Percentiles rank a stretch among this genome's conserved stretches.
These are phyloP conservation scores for Graphium colonna DNA, from an alignment of 2,888 invertebrate genomes.

Conservation along the genomic window DNA sequence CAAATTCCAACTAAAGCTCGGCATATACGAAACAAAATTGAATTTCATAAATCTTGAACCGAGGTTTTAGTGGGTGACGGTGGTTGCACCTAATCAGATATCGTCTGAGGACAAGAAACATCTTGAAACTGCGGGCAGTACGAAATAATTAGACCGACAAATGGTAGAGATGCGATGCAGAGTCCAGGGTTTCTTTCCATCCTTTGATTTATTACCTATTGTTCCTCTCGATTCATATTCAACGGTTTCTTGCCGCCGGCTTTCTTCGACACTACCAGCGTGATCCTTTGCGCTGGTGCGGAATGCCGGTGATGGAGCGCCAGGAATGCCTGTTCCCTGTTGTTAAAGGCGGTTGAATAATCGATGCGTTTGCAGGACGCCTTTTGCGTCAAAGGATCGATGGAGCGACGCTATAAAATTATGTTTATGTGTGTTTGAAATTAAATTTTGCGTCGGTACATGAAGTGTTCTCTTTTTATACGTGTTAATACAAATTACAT, in stretches of 20 bases:
- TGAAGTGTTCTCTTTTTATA: no score
- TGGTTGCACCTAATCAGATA: constrained; percentile 5
- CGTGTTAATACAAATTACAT: not conserved
- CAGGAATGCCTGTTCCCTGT: constrained; percentile 19
- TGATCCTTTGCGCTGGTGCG: constrained; percentile 35
- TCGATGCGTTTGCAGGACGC: constrained; percentile 18
- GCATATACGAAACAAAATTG: no score
- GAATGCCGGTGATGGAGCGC: constrained; percentile 21
- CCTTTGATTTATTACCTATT: constrained; percentile 27
- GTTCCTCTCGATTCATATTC: constrained; percentile 22
- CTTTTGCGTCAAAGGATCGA: no score
- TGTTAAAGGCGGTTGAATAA: constrained; percentile 21
- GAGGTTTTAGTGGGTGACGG: not conserved
- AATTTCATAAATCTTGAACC: not conserved
- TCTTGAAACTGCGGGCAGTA: not conserved
- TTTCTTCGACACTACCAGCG: constrained; percentile 33
- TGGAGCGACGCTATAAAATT: not conserved
- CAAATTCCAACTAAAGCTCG: no score
- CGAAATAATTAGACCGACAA: constrained; percentile 27
- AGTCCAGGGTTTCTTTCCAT: no score
- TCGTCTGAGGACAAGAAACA: constrained; percentile 1
- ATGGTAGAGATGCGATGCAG: constrained; percentile 10
- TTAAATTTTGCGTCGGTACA: no score
- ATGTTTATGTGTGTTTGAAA: no score
- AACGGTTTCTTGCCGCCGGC: constrained; percentile 25